Conservation (phyloP, 2,113 vertebrate genomes). For the Telmatochromis sp. region DNA sequence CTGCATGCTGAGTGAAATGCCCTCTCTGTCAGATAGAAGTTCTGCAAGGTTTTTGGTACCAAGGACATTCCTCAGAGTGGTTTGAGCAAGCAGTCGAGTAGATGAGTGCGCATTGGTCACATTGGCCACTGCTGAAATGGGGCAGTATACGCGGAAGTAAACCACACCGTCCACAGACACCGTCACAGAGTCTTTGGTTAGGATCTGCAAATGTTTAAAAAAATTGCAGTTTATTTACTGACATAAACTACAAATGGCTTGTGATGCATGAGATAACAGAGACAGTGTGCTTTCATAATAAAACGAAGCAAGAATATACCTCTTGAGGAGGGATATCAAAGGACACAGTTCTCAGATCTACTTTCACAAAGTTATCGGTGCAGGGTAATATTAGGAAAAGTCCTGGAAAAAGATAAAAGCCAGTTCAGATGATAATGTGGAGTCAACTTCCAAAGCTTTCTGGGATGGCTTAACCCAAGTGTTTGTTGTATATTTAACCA, state of each 20-base stretch:
- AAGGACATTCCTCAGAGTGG: slow-evolving; percentile 80
- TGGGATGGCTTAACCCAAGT: background rate
- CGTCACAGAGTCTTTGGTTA: slow-evolving; percentile 83
- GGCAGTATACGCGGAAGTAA: slow-evolving; percentile 76
- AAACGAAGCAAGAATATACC: slow-evolving; percentile 52
- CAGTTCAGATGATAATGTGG: background rate
- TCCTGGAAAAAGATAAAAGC: slow-evolving; percentile 61
- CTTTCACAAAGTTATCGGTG: slow-evolving; percentile 86
- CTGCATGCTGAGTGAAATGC: slow-evolving; percentile 79
- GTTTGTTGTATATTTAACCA: background rate
- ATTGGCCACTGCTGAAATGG: slow-evolving; percentile 78
- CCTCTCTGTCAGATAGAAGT: slow-evolving; percentile 78
- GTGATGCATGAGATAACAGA: background rate
- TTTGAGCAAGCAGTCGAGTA: slow-evolving; percentile 80
- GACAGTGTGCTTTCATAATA: background rate
- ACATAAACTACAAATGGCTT: rapidly evolving
- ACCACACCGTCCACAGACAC: slow-evolving; percentile 82
- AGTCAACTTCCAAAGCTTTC: background rate
- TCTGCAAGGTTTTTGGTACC: slow-evolving; percentile 81
- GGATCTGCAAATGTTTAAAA: slow-evolving; percentile 56
- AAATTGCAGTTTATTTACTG: background rate
- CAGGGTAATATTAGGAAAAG: slow-evolving; percentile 90
- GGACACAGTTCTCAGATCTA: slow-evolving; percentile 90
- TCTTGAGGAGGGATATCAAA: slow-evolving; percentile 95
- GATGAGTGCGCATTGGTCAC: slow-evolving; percentile 73